These are phyloP conservation scores for Bubo scandiacus DNA, from an alignment of 2,113 vertebrate genomes.

Conservation along the genomic window DNA sequence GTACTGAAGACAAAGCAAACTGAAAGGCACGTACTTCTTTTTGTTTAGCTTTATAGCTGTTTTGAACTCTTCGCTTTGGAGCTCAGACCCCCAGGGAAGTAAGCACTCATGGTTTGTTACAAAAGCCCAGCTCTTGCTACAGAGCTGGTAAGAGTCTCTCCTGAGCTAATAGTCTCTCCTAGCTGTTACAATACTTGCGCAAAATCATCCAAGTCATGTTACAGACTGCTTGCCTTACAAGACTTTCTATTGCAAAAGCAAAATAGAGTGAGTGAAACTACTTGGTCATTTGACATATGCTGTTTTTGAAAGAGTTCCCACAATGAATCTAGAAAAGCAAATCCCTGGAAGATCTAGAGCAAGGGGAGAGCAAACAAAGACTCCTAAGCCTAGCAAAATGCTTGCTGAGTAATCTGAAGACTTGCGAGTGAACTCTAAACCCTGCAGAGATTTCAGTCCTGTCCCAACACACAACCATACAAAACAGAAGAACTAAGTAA, in stretches of 20 bases:
- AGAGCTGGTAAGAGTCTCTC: neutral
- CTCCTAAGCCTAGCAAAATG: neutral
- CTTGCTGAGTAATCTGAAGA: constrained; percentile 4
- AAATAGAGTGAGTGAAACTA: neutral
- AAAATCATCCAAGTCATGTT: neutral
- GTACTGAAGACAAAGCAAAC: neutral
- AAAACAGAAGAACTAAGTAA: neutral
- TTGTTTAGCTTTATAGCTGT: neutral
- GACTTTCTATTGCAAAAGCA: neutral
- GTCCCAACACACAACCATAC: neutral
- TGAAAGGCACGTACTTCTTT: neutral
- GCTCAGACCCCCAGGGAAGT: neutral
- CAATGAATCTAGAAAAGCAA: neutral
- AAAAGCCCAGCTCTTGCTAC: neutral
- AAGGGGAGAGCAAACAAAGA: neutral
- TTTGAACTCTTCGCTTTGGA: neutral
- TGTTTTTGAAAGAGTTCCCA: neutral
- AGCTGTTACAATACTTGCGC: neutral
- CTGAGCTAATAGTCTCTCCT: neutral
- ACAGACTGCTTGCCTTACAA: neutral
- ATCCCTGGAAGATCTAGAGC: neutral
- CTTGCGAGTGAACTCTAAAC: neutral
- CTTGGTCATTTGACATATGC: neutral
- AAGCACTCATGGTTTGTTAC: neutral
- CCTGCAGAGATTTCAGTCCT: neutral